phyloP scores from a whole-genome alignment of 2,797 vertebrate genomes.

The Acrossocheilus fasciatus region DNA sequence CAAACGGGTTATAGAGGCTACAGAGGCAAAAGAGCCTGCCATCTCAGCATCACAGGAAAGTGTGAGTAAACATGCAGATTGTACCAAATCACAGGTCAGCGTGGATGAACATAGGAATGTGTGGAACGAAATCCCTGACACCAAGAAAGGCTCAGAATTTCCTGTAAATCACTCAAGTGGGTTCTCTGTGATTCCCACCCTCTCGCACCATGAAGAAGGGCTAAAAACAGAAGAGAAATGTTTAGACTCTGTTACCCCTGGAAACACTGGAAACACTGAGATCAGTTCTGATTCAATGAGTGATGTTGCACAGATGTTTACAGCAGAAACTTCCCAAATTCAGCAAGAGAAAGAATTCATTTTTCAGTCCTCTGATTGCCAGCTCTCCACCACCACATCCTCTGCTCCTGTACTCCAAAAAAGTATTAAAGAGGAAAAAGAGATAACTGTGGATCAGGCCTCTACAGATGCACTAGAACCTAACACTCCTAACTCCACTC shows the following conservation, averaged over 20 bases:
- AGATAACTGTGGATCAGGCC: conserved; percentile 13
- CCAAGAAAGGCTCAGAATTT: conserved; percentile 57
- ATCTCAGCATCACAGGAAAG: conserved; percentile 59
- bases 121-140: conserved; percentile 40
- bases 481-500: not conserved
- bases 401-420: conserved; percentile 5
- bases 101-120: conserved; percentile 55
- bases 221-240: conserved; percentile 40
- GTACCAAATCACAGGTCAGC: conserved; percentile 57
- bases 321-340: conserved; percentile 27
- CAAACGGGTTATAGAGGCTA: conserved; percentile 35
- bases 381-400: not conserved
- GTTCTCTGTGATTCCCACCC: conserved; percentile 20
- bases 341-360: not conserved
- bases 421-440: conserved; percentile 22
- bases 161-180: conserved; percentile 37
- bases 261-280: conserved; percentile 40
- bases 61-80: conserved; percentile 60
- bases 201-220: conserved; percentile 25
- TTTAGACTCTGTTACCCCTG: conserved; percentile 26
- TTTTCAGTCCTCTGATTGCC: not conserved
- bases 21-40: conserved; percentile 54
- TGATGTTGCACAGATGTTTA: conserved; percentile 35
- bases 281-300: conserved; percentile 28
- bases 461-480: conserved; percentile 12